Evolutionary conservation across 1,140 invertebrate species (phyloP), one percentile per base, ranked within the genome.

Genomic region (Acromyrmex echinatior): DNA sequence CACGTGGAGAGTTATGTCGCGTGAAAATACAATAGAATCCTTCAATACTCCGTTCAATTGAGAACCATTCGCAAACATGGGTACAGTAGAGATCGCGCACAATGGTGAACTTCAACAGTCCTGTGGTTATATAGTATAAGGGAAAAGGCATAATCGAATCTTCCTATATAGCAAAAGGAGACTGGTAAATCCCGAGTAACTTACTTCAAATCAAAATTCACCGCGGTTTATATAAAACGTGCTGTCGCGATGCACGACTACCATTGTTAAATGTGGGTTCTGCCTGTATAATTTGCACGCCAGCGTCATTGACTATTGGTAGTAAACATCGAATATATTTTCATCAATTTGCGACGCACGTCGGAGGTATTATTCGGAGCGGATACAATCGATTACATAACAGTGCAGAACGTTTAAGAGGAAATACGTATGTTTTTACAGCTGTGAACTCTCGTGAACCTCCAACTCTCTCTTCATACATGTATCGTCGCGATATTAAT

Each of bases 31-130:
- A 90, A 90, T 90, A 21, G 79, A 45, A 58, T 58, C 71, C 70
- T 74, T 16, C 86, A 63, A 90, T 90, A 76, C 86, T 62, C 39
- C 68, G 78, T 86, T 85, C 88, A 87, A 90, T 90, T 76, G 88
- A 58, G 86, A 80, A 51, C 25, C 79, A 90, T 90, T 85, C 89
- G 89, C 80, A 87, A 90, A 90, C 88, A 90, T 66, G 58, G 53
- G 49, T 53, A 63, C n/a, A 58, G 45, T 39, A 25, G 60, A 74
- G 25, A 66, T 31, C 51, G 28, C 12, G 74, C 10, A 86, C 82
- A 86, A 79, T 78, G 31, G 74, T 56, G 51, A 79, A 86, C 82
- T 77, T 79, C 62, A 58, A 79, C 18, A 86, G 45, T 66, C 16
- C 21, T 25, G 45, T 51, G 74, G 80, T 18, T 28, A 28, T 7